Conservation (phyloP, 2,797 vertebrate genomes). For the Arremon aurantiirostris region DNA sequence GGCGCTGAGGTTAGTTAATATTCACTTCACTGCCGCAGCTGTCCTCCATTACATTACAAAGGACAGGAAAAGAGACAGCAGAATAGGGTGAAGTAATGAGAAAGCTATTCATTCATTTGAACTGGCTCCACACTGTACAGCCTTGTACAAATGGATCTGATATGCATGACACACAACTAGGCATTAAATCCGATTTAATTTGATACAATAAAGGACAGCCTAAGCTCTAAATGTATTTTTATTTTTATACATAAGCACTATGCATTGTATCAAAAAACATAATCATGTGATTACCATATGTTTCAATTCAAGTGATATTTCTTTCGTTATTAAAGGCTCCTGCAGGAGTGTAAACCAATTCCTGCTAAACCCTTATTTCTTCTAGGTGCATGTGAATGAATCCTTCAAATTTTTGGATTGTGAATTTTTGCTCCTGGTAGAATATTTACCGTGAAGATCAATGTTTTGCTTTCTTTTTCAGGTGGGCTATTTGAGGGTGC, state of each 20-base stretch:
- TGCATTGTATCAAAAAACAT: constrained; percentile 53
- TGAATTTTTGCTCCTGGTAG: constrained; percentile 29
- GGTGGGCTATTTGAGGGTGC: neutral
- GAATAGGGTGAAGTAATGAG: constrained; percentile 78
- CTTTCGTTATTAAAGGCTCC: constrained; percentile 51
- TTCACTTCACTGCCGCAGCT: constrained; percentile 81
- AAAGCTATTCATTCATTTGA: constrained; percentile 77
- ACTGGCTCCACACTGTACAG: constrained; percentile 50
- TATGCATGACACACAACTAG: constrained; percentile 66
- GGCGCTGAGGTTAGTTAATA: constrained; percentile 79
- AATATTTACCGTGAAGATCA: constrained; percentile 16
- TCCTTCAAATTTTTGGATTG: neutral
- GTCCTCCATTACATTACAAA: constrained; percentile 82
- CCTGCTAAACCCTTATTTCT: constrained; percentile 51
- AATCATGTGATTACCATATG: constrained; percentile 57
- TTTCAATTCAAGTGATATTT: constrained; percentile 64
- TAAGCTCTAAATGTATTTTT: constrained; percentile 64
- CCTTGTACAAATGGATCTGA: constrained; percentile 71
- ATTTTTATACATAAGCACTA: constrained; percentile 55
- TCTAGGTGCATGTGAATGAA: constrained; percentile 15
- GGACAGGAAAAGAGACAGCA: constrained; percentile 78
- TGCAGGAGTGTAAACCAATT: constrained; percentile 44
- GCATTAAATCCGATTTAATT: constrained; percentile 74
- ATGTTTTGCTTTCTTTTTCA: neutral
- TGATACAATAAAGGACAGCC: constrained; percentile 58